These are phyloP conservation scores for Malurus cyaneus DNA, from an alignment of 2,113 vertebrate genomes.

Conservation along the genomic window DNA sequence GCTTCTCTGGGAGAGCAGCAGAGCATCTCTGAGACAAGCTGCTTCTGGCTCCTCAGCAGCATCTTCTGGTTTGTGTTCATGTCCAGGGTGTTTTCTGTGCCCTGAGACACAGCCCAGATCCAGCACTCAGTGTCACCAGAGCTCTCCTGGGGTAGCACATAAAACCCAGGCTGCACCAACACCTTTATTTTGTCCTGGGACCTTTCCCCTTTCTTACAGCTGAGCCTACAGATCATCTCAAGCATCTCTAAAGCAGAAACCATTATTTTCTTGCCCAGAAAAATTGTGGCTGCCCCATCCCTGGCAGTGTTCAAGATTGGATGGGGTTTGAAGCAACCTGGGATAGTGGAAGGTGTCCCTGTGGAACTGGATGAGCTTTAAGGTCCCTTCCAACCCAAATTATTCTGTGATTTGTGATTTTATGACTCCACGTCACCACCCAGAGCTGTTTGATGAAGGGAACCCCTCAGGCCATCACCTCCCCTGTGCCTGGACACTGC, in stretches of 20 bases:
- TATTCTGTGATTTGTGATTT: neutral
- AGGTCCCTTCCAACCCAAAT: neutral
- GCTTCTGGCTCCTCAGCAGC: neutral
- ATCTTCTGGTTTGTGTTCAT: neutral
- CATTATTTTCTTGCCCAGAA: neutral
- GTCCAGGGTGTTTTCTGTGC: neutral
- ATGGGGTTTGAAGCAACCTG: fast-evolving
- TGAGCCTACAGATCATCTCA: neutral
- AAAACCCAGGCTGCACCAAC: neutral
- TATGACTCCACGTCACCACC: neutral
- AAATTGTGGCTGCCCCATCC: neutral
- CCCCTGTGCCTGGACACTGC: fast-evolving
- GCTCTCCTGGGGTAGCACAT: neutral
- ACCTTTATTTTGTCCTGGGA: neutral
- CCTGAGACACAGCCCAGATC: neutral
- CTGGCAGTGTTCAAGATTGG: neutral
- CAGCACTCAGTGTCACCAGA: neutral
- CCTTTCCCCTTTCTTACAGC: neutral
- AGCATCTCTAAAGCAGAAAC: neutral
- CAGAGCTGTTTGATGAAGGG: neutral
- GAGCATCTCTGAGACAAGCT: neutral
- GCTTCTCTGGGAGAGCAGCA: neutral
- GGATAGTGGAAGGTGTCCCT: neutral
- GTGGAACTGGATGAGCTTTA: neutral
- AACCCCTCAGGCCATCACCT: neutral